phyloP scores from a whole-genome alignment of 2,113 vertebrate genomes.

The Ctenomys sociabilis region DNA sequence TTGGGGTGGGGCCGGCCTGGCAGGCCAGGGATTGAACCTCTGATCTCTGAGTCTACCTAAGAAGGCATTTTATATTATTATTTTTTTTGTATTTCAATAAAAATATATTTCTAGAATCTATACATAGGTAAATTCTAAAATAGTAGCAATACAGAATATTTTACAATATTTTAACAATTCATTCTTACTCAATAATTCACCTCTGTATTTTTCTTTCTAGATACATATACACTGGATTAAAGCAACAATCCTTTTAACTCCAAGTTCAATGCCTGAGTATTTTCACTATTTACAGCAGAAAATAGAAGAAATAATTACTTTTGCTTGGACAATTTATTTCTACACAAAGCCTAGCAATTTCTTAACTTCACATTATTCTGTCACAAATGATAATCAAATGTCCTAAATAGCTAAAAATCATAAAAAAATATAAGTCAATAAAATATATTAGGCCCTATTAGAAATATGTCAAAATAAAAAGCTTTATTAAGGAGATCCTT shows the following conservation, averaged over 20 bases:
- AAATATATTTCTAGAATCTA: too few species aligned
- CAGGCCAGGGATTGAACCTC: too few species aligned
- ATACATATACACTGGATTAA: constrained; percentile 48
- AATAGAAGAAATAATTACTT: constrained; percentile 52
- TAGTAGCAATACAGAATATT: constrained; percentile 33
- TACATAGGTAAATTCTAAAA: too few species aligned
- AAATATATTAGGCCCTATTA: too few species aligned
- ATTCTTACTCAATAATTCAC: constrained; percentile 20
- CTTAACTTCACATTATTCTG: constrained; percentile 66
- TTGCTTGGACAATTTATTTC: constrained; percentile 62
- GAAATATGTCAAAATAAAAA: constrained; percentile 26
- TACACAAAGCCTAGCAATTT: constrained; percentile 52
- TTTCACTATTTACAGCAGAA: constrained; percentile 51
- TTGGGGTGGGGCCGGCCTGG: too few species aligned
- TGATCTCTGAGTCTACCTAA: too few species aligned
- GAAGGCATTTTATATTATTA: too few species aligned
- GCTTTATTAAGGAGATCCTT: constrained; percentile 30
- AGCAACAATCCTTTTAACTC: constrained; percentile 44
- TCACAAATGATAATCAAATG: constrained; percentile 66
- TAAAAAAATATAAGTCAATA: constrained; percentile 48
- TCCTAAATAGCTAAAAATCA: constrained; percentile 48
- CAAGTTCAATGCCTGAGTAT: constrained; percentile 23
- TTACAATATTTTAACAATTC: constrained; percentile 58
- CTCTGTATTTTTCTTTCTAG: constrained; percentile 38
- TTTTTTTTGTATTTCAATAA: too few species aligned